These are phyloP conservation scores for Melanchra persicariae DNA, from an alignment of 2,888 invertebrate genomes.

Conservation along the genomic window DNA sequence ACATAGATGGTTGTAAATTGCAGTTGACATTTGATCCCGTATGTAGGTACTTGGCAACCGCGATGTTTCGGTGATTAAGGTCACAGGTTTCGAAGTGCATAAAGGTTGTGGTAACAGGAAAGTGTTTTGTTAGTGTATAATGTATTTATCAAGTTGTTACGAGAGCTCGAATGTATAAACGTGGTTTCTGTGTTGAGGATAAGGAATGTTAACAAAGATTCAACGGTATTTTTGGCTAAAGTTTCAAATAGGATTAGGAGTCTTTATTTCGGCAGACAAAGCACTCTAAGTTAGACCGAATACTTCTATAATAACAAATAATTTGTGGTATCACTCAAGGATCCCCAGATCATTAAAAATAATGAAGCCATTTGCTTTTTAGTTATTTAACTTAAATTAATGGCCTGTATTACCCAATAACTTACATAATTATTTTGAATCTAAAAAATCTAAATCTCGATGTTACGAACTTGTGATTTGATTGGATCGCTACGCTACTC, in stretches of 20 bases:
- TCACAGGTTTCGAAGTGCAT: constrained; percentile 18
- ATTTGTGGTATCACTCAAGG: background rate
- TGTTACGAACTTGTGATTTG: background rate
- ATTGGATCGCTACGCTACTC: background rate
- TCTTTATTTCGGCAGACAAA: background rate
- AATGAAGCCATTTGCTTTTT: constrained; percentile 8
- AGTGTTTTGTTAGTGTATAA: constrained; percentile 20
- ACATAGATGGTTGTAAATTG: constrained; percentile 50
- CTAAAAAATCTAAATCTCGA: no score
- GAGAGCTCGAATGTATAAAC: background rate
- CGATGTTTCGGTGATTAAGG: constrained; percentile 45
- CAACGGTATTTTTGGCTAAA: background rate
- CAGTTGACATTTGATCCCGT: constrained; percentile 62
- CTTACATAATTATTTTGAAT: background rate
- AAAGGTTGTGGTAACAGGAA: constrained; percentile 25
- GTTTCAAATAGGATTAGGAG: no score
- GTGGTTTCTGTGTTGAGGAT: background rate
- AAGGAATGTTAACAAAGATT: constrained; percentile 5
- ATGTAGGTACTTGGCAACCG: constrained; percentile 44
- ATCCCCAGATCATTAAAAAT: constrained; percentile 11
- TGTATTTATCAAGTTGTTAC: background rate
- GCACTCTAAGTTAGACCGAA: background rate
- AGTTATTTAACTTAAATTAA: background rate
- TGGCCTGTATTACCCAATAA: background rate
- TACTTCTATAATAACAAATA: no score